Conservation (phyloP, 2,888 invertebrate genomes). For the Caenorhabditis imperialis region DNA sequence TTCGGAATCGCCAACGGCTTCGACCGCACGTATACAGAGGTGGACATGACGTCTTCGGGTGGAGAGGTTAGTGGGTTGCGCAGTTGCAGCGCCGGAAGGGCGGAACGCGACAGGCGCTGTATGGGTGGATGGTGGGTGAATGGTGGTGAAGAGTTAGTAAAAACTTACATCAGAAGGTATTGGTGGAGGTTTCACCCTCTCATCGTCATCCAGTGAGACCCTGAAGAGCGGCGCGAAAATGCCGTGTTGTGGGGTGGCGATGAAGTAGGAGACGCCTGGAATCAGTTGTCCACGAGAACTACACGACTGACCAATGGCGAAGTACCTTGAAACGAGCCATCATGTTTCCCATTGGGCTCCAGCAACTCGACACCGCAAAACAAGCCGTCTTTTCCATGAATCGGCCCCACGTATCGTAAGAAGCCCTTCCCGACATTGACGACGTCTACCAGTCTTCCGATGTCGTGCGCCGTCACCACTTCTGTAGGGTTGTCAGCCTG, state of each 20-base stretch:
- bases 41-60: constrained; percentile 45
- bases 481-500: constrained; percentile 58
- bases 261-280: constrained; percentile 83
- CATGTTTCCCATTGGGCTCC: constrained; percentile 82
- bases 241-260: constrained; percentile 82
- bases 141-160: background rate
- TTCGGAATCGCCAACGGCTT: constrained; percentile 44
- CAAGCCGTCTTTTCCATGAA: constrained; percentile 81
- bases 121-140: constrained; percentile 4
- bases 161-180: constrained; percentile 22
- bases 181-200: constrained; percentile 24
- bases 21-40: constrained; percentile 30
- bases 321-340: constrained; percentile 80
- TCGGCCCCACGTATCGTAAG: constrained; percentile 82
- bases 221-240: constrained; percentile 82
- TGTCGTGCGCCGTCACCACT: constrained; percentile 57
- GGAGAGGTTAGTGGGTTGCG: constrained; percentile 41
- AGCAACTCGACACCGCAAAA: constrained; percentile 84
- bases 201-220: constrained; percentile 41
- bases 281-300: background rate
- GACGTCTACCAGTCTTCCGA: constrained; percentile 59
- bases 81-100: constrained; percentile 59
- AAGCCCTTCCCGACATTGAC: constrained; percentile 78
- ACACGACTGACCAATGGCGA: background rate
- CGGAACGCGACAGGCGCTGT: constrained; percentile 65